phyloP scores from a whole-genome alignment of 2,113 vertebrate genomes.

The Solea solea region DNA sequence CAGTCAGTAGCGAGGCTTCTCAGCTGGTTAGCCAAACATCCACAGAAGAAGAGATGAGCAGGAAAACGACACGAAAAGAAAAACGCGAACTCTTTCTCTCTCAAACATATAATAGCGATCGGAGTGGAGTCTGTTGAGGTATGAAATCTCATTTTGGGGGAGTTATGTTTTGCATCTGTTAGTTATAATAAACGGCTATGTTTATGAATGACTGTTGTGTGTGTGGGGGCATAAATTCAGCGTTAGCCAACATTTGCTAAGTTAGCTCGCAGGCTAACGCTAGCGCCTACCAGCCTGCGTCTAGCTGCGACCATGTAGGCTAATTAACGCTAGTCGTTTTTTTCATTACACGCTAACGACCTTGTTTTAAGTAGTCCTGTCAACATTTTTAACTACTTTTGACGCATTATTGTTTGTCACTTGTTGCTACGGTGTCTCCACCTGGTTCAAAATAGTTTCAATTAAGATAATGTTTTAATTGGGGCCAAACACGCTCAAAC shows the following conservation, averaged over 20 bases:
- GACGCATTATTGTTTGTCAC: not conserved
- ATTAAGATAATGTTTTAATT: constrained; percentile 41
- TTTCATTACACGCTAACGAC: not conserved
- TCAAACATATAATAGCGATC: not conserved
- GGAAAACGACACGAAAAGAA: constrained; percentile 59
- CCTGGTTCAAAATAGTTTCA: constrained; percentile 24
- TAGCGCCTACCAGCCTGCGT: constrained; percentile 20
- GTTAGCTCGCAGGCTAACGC: constrained; percentile 49
- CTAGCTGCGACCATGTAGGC: not conserved
- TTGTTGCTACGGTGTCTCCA: not conserved
- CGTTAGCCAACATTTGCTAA: constrained; percentile 60
- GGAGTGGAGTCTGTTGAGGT: constrained; percentile 23
- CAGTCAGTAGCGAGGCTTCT: constrained; percentile 41
- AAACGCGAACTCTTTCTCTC: constrained; percentile 32
- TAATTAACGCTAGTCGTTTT: not conserved
- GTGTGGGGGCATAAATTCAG: constrained; percentile 40
- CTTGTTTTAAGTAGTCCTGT: too few species aligned
- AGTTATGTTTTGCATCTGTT: not conserved
- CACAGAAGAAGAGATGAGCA: constrained; percentile 64
- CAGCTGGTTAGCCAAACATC: constrained; percentile 78
- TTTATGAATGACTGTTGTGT: constrained; percentile 37
- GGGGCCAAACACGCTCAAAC: constrained; percentile 53
- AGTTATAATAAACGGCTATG: not conserved
- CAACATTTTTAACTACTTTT: too few species aligned
- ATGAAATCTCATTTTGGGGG: constrained; percentile 2